A percentile compares a stretch with the other conserved stretches of the same genome.
Conservation (phyloP, 2,113 vertebrate species). For the Mastomys natalensis region DNA sequence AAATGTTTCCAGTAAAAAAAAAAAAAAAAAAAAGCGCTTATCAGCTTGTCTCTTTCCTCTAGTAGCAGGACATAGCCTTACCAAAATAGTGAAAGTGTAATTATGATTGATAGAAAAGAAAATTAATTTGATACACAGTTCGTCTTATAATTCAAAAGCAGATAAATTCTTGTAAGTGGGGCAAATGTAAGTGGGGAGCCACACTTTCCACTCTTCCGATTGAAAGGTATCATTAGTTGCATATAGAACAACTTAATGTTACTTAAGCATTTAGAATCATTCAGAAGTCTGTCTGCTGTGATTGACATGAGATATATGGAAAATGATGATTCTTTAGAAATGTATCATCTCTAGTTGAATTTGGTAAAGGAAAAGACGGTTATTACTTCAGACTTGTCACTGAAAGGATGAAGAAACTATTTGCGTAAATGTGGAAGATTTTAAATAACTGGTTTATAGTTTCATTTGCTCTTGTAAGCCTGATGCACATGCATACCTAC, state of each 20-base stretch:
- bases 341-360: conserved; percentile 62
- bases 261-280: conserved; percentile 50
- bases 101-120: conserved; percentile 70
- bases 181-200: conserved; percentile 62
- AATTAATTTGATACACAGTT: conserved; percentile 65
- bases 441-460: conserved; percentile 44
- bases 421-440: conserved; percentile 43
- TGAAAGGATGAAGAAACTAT: conserved; percentile 59
- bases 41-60: conserved; percentile 63
- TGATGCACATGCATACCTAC: not conserved
- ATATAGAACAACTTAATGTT: conserved; percentile 50
- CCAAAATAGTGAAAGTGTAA: conserved; percentile 65
- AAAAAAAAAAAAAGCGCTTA: conserved; percentile 60
- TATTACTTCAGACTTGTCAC: conserved; percentile 47
- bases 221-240: conserved; percentile 69
- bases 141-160: conserved; percentile 65
- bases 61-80: conserved; percentile 41
- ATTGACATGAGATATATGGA: conserved; percentile 15
- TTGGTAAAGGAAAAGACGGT: conserved; percentile 61
- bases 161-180: conserved; percentile 64
- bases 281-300: conserved; percentile 33
- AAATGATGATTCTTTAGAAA: conserved; percentile 66
- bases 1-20: too few relatives aligned
- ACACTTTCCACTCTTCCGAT: conserved; percentile 29
- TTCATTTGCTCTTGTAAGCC: conserved; percentile 28